phyloP scores from a whole-genome alignment of 1,140 invertebrate species.

The Aphelinus certus region DNA sequence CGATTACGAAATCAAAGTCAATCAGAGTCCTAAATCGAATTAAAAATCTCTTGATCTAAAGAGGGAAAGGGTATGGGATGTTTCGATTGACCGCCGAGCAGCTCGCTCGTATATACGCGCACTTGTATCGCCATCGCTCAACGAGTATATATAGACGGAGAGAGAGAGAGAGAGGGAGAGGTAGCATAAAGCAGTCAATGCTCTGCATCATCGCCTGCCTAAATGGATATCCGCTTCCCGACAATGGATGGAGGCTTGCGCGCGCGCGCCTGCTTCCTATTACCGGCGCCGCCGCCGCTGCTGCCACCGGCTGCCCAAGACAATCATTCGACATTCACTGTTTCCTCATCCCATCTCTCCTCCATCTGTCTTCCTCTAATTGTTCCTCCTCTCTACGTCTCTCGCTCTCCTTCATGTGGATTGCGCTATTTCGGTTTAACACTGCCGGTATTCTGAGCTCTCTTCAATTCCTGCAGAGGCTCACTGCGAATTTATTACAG shows the following conservation, averaged over 20 bases:
- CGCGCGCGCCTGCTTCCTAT: background rate
- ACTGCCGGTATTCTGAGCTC: too few relatives aligned
- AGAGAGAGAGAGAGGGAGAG: too few relatives aligned
- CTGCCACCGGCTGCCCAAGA: background rate
- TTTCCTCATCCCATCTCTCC: background rate
- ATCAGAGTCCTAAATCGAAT: too few relatives aligned
- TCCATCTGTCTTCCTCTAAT: background rate
- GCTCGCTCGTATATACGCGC: background rate
- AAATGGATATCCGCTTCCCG: constrained; percentile 34
- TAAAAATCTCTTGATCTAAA: too few relatives aligned
- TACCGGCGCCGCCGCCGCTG: background rate
- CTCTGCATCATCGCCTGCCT: background rate
- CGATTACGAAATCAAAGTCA: too few relatives aligned
- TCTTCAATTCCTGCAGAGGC: too few relatives aligned
- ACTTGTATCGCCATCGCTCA: background rate
- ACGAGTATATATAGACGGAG: background rate
- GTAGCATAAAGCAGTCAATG: background rate
- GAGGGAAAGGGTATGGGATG: too few relatives aligned
- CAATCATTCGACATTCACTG: constrained; percentile 10
- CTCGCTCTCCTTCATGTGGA: too few relatives aligned
- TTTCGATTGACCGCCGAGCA: too few relatives aligned
- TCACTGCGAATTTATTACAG: too few relatives aligned
- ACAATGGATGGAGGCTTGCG: background rate
- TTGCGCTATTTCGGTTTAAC: too few relatives aligned
- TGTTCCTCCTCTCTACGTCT: background rate